A percentile compares a stretch with the other conserved stretches of the same genome.
phyloP scores from a whole-genome alignment of 1,140 invertebrate genomes.

The Heterodera carotae region DNA sequence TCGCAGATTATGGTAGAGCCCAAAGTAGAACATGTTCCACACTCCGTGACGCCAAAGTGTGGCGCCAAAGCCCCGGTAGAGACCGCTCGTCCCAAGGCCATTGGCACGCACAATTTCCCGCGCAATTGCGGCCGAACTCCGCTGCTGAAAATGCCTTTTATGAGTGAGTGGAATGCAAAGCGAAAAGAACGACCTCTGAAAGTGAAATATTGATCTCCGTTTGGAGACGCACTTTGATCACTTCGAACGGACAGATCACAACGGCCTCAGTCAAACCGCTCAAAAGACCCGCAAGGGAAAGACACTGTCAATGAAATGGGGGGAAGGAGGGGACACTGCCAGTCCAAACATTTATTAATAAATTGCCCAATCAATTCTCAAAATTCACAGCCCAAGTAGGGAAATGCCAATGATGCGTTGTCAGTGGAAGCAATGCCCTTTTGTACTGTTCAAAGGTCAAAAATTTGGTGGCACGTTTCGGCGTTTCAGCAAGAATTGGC shows the following conservation, averaged over 20 bases:
- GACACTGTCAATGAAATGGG: conserved; percentile 72
- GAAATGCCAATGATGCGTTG: conserved; percentile 26
- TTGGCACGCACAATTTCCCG: conserved; percentile 76
- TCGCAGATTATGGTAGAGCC: conserved; percentile 88
- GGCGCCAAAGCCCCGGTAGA: conserved; percentile 84
- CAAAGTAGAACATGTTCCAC: conserved; percentile 90
- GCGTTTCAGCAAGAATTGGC: conserved; percentile 88
- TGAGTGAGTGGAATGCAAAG: conserved; percentile 5
- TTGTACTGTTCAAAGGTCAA: conserved; percentile 91
- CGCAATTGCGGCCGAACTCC: conserved; percentile 78
- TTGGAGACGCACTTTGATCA: conserved; percentile 81
- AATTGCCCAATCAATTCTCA: background rate
- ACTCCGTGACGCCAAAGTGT: conserved; percentile 82
- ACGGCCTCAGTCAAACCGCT: conserved; percentile 85
- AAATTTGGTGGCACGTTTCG: conserved; percentile 89
- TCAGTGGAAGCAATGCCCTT: conserved; percentile 73
- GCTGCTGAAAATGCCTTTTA: conserved; percentile 69
- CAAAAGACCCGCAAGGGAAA: conserved; percentile 80
- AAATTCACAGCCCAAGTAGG: conserved; percentile 42
- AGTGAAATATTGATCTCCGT: conserved; percentile 70
- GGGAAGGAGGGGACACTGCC: background rate
- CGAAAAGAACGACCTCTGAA: conserved; percentile 66
- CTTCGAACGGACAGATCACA: conserved; percentile 89
- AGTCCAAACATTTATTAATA: background rate
- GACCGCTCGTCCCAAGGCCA: conserved; percentile 76